A percentile compares a stretch with the other conserved stretches of the same genome.
Conservation (phyloP, 2,888 invertebrate genomes). For the Sarcophaga rosellei region DNA sequence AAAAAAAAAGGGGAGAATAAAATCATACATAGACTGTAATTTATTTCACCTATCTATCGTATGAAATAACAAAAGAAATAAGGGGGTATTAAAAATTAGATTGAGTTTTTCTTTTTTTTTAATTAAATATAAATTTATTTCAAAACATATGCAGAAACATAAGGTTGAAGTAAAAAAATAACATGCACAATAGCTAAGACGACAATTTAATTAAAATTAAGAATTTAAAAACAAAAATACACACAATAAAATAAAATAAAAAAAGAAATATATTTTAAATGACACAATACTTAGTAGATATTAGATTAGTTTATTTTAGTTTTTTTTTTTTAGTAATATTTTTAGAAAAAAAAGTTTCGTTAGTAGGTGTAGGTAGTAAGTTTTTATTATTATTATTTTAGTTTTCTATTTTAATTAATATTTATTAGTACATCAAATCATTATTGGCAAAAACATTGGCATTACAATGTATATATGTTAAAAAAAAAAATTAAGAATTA, state of each 20-base stretch:
- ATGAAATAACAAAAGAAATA: no score
- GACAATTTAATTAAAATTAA: conserved; percentile 28
- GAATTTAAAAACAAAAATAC: not conserved
- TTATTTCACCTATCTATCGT: no score
- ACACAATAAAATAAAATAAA: conserved; percentile 1
- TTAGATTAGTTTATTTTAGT: conserved; percentile 26
- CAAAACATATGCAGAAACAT: not conserved
- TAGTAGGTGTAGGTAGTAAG: conserved; percentile 7
- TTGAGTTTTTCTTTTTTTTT: no score
- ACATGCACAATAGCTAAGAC: conserved; percentile 26
- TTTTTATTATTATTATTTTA: conserved; percentile 22
- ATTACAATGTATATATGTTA: conserved; percentile 56
- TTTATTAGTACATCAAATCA: conserved; percentile 57
- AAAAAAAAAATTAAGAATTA: conserved; percentile 26
- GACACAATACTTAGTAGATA: conserved; percentile 47
- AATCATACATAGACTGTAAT: not conserved
- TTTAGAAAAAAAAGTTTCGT: conserved; percentile 35
- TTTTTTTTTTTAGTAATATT: conserved; percentile 23
- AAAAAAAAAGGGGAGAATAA: conserved; percentile 40
- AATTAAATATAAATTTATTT: not conserved
- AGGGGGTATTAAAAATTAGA: no score
- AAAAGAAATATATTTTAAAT: conserved; percentile 33
- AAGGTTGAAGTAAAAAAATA: not conserved
- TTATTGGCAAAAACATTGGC: conserved; percentile 74
- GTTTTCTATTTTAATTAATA: conserved; percentile 45